Evolutionary conservation across 2,113 vertebrate genomes (phyloP).

Genomic region (Labrus mixtus): DNA sequence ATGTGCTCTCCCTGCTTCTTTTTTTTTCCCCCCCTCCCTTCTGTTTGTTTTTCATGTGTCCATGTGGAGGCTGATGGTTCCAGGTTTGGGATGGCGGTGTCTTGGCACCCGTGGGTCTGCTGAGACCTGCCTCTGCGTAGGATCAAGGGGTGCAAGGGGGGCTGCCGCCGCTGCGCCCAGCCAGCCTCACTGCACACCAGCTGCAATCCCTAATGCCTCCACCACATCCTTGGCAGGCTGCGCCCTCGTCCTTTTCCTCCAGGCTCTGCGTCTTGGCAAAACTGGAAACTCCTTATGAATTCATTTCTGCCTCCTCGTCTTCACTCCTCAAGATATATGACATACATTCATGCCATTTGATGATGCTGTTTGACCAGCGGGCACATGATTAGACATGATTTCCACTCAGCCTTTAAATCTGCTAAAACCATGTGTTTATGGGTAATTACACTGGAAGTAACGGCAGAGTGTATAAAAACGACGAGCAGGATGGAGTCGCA

Average conservation of each 20-base stretch:
- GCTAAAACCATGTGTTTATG: constrained; percentile 38
- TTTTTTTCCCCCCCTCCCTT: neutral
- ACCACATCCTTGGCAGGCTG: constrained; percentile 74
- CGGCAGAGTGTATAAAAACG: constrained; percentile 25
- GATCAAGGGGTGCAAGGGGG: constrained; percentile 80
- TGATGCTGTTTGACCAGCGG: constrained; percentile 27
- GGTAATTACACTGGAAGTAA: constrained; percentile 47
- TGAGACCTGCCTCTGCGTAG: constrained; percentile 76
- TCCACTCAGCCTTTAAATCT: constrained; percentile 32
- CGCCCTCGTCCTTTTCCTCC: constrained; percentile 55
- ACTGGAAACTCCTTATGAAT: constrained; percentile 35
- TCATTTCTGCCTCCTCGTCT: constrained; percentile 20
- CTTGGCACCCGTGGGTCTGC: constrained; percentile 76
- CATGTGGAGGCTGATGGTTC: constrained; percentile 67
- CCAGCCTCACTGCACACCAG: constrained; percentile 67
- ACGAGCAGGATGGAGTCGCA: constrained; percentile 26
- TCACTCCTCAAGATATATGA: constrained; percentile 18
- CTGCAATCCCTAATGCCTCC: constrained; percentile 71
- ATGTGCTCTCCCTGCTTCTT: constrained; percentile 17
- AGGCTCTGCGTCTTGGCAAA: constrained; percentile 54
- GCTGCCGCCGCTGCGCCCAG: constrained; percentile 55
- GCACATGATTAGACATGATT: constrained; percentile 16
- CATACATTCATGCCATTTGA: constrained; percentile 34
- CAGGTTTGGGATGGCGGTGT: constrained; percentile 70
- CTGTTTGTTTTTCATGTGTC: constrained; percentile 66